Evolutionary conservation across 2,797 vertebrate genomes (phyloP).

Genomic region (Phoeniculus purpureus): DNA sequence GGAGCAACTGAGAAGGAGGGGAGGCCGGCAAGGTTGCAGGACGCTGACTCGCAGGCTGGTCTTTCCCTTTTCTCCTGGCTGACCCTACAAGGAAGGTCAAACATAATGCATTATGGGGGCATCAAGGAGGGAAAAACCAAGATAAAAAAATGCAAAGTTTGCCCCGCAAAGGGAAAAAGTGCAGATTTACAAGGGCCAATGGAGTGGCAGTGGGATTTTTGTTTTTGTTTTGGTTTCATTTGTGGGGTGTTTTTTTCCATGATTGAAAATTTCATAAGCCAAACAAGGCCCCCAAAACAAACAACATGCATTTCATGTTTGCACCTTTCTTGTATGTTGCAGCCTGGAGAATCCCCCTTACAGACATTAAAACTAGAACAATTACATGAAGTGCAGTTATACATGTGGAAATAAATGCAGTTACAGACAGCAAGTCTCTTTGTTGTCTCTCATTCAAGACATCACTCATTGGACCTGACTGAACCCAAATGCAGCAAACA

Average conservation of each 20-base stretch:
- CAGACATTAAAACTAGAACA: constrained; percentile 76
- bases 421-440: constrained; percentile 69
- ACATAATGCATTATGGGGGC: constrained; percentile 99
- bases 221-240: constrained; percentile 71
- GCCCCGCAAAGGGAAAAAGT: constrained; percentile 83
- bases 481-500: constrained; percentile 81
- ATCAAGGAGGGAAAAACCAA: constrained; percentile 93
- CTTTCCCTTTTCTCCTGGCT: constrained; percentile 98
- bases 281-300: constrained; percentile 91
- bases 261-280: constrained; percentile 80
- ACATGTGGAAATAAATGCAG: constrained; percentile 67
- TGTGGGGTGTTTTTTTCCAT: neutral
- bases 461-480: constrained; percentile 68
- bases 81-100: constrained; percentile 99
- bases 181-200: constrained; percentile 82
- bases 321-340: constrained; percentile 98
- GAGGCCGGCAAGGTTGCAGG: constrained; percentile 88
- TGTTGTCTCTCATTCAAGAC: constrained; percentile 49
- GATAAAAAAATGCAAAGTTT: constrained; percentile 86
- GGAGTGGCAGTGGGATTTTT: constrained; percentile 73
- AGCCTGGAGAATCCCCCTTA: constrained; percentile 90
- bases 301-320: constrained; percentile 99
- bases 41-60: constrained; percentile 91
- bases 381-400: constrained; percentile 75
- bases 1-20: constrained; percentile 90